Evolutionary conservation across 2,888 invertebrate species (phyloP).

Genomic region (Leucophenga montana): DNA sequence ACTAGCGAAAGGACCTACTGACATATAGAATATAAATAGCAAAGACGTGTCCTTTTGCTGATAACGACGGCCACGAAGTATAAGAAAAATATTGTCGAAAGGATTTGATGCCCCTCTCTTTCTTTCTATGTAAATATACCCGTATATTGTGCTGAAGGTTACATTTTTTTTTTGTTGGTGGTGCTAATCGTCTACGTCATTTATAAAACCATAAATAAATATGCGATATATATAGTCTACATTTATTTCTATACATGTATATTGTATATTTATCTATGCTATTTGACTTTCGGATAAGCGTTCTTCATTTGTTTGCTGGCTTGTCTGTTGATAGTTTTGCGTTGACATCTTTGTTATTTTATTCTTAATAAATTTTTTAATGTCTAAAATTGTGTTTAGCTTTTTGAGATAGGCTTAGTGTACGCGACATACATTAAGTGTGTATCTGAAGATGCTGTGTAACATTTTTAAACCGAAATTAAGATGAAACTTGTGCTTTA

Average conservation of each 20-base stretch:
- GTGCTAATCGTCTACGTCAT: constrained; percentile 15
- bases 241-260: too few relatives aligned
- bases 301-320: too few relatives aligned
- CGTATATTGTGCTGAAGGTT: not conserved
- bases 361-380: not conserved
- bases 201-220: constrained; percentile 17
- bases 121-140: not conserved
- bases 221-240: not conserved
- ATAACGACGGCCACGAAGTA: not conserved
- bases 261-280: constrained; percentile 5
- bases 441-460: too few relatives aligned
- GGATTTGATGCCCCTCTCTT: not conserved
- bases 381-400: too few relatives aligned
- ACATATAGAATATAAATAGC: constrained; percentile 8
- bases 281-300: constrained; percentile 15
- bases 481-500: too few relatives aligned
- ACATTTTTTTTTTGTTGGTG: not conserved
- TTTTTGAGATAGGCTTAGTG: too few relatives aligned
- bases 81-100: not conserved
- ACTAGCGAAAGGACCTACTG: not conserved
- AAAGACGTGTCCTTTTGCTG: constrained; percentile 14
- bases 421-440: too few relatives aligned
- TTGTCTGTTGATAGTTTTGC: not conserved
- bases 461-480: too few relatives aligned
- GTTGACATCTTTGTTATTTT: constrained; percentile 9